Conservation (phyloP, 2,113 vertebrate species). For the Dipodomys merriami region DNA sequence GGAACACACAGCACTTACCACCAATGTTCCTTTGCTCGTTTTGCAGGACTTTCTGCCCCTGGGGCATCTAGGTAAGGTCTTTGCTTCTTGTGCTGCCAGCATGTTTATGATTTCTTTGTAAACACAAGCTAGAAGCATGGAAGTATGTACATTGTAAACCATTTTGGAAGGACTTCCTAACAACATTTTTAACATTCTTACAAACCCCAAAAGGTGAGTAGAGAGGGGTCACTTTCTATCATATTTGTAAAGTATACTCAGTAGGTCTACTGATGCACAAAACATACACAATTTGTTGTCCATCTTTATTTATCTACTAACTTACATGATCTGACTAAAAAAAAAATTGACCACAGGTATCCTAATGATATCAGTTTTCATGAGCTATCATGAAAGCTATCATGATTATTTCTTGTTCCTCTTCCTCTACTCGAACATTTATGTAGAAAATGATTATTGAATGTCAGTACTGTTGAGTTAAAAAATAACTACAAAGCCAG, state of each 20-base stretch:
- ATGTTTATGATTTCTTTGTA: background rate
- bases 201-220: background rate
- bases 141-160: background rate
- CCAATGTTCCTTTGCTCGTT: background rate
- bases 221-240: background rate
- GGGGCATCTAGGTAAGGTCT: conserved; percentile 35
- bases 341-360: background rate
- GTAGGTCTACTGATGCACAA: background rate
- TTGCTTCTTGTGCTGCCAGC: background rate
- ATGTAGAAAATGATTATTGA: background rate
- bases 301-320: background rate
- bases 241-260: background rate
- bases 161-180: background rate
- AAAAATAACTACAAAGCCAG: too few species aligned
- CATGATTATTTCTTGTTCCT: background rate
- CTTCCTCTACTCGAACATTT: background rate
- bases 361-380: background rate
- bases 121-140: background rate
- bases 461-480: background rate
- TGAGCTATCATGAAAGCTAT: background rate
- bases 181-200: conserved; percentile 22
- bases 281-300: background rate
- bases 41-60: conserved; percentile 20
- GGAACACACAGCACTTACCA: background rate
- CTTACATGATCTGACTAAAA: too few species aligned